These are phyloP conservation scores for Chironomus tepperi DNA, from an alignment of 1,140 invertebrate species.

Conservation along the genomic window DNA sequence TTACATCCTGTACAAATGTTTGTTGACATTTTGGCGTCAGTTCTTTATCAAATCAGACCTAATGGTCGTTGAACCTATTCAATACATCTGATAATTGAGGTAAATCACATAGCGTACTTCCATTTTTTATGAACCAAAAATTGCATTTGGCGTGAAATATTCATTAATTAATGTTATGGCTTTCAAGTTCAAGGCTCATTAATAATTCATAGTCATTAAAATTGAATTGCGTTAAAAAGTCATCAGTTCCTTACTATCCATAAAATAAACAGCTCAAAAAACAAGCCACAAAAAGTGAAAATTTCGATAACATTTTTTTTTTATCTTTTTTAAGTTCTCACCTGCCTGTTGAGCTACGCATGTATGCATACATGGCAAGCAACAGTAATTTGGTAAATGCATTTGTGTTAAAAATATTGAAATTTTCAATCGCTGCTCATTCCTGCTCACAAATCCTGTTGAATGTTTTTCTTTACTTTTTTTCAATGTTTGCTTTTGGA, in stretches of 20 bases:
- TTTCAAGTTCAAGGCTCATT: background rate
- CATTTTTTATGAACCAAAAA: no score
- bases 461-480: background rate
- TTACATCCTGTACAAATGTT: background rate
- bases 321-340: background rate
- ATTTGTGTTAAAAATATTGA: no score
- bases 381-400: background rate
- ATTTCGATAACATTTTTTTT: background rate
- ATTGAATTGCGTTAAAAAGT: no score
- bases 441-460: background rate
- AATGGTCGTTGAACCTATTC: background rate
- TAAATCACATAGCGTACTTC: no score
- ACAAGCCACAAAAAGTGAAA: no score
- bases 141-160: no score
- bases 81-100: background rate
- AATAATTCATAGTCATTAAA: background rate
- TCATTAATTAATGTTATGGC: no score
- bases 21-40: background rate
- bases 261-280: no score
- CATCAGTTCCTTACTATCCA: no score
- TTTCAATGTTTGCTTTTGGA: background rate
- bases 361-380: background rate
- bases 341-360: background rate
- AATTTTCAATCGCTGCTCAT: no score
- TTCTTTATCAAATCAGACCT: background rate